Conservation (phyloP, 1,140 invertebrate species). For the Drosophila orosa region DNA sequence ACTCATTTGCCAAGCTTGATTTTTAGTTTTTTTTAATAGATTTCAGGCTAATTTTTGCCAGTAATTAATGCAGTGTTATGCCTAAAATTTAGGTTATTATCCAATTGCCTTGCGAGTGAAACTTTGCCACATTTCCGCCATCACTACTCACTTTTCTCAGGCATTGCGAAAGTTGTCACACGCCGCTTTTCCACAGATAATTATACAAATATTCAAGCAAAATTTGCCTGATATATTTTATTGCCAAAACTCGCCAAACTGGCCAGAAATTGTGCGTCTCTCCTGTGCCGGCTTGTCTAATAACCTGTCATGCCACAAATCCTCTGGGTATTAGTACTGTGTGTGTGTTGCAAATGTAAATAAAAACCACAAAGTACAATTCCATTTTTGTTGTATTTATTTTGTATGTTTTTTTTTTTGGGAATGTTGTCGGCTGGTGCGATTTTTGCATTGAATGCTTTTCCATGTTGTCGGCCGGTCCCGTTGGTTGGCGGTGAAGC, state of each 20-base stretch:
- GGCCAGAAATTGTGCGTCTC: constrained; percentile 76
- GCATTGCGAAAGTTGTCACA: constrained; percentile 67
- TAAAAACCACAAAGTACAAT: constrained; percentile 76
- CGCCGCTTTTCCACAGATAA: constrained; percentile 43
- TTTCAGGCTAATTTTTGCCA: background rate
- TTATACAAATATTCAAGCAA: constrained; percentile 47
- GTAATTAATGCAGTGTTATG: background rate
- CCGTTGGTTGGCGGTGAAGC: constrained; percentile 33
- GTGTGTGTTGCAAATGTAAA: constrained; percentile 69
- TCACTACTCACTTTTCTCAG: constrained; percentile 18
- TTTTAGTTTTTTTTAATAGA: background rate
- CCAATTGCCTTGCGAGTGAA: constrained; percentile 14
- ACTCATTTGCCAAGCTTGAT: constrained; percentile 44
- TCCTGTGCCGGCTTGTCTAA: constrained; percentile 67
- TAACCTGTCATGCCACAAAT: constrained; percentile 82
- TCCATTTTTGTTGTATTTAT: constrained; percentile 45
- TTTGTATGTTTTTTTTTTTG: constrained; percentile 46
- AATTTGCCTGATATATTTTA: constrained; percentile 48
- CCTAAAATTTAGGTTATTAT: background rate
- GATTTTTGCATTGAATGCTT: constrained; percentile 75
- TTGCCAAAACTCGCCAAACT: constrained; percentile 61
- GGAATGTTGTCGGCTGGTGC: constrained; percentile 73
- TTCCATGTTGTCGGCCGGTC: constrained; percentile 70
- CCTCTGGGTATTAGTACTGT: constrained; percentile 39
- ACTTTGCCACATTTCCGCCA: constrained; percentile 19